Evolutionary conservation across 2,113 vertebrate genomes (phyloP).

Genomic region (Fregetta grallaria): DNA sequence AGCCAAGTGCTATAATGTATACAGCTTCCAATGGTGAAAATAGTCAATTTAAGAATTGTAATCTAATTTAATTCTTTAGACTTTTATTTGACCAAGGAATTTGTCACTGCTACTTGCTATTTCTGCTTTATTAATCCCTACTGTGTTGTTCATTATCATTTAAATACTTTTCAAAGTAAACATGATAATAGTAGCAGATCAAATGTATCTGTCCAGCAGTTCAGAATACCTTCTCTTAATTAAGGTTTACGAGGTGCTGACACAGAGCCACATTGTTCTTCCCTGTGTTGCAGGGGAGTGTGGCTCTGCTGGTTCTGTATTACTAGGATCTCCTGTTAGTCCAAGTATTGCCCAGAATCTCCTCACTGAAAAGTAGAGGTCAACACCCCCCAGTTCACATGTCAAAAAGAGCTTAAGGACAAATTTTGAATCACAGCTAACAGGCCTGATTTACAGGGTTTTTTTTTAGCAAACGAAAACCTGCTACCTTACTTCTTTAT

Average conservation of each 20-base stretch:
- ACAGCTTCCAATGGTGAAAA: neutral
- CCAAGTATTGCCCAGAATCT: neutral
- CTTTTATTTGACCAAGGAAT: neutral
- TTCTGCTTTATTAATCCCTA: neutral
- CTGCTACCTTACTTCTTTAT: neutral
- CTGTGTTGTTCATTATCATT: neutral
- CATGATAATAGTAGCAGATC: neutral
- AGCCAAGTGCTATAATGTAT: neutral
- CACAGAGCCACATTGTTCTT: neutral
- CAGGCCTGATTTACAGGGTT: neutral
- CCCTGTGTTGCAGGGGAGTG: rapidly evolving
- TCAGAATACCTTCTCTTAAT: neutral
- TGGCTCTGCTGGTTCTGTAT: neutral
- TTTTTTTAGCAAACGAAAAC: neutral
- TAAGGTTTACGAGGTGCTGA: neutral
- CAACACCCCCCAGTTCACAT: neutral
- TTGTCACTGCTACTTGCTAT: neutral
- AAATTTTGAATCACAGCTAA: neutral
- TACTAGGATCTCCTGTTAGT: neutral
- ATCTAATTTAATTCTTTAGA: neutral
- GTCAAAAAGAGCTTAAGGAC: neutral
- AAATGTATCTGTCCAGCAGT: neutral
- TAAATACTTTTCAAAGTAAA: neutral
- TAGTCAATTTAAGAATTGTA: neutral
- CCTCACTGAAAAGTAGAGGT: neutral